These are phyloP conservation scores for Antheraea mylitta DNA, from an alignment of 1,140 invertebrate species.

Conservation along the genomic window DNA sequence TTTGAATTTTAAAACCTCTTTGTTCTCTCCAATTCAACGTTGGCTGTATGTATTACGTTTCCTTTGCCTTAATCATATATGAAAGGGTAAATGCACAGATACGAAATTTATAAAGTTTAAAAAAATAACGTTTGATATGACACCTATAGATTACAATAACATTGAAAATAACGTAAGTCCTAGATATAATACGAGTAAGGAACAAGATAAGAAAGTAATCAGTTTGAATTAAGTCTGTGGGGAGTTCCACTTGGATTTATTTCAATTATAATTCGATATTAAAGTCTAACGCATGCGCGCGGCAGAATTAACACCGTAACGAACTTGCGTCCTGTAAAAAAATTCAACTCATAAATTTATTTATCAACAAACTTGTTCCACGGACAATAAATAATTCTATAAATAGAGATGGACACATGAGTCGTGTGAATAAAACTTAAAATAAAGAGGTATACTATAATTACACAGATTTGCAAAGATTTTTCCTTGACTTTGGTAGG, in stretches of 20 bases:
- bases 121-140: neutral
- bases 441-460: too few relatives aligned
- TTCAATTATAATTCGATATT: slow-evolving; percentile 71
- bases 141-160: neutral
- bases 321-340: neutral
- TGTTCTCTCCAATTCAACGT: neutral
- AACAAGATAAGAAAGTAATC: slow-evolving; percentile 44
- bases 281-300: slow-evolving; percentile 52
- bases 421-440: neutral
- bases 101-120: neutral
- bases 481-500: too few relatives aligned
- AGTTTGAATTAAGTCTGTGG: slow-evolving; percentile 42
- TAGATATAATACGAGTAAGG: slow-evolving; percentile 1
- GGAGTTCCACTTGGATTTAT: slow-evolving; percentile 64
- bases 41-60: neutral
- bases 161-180: neutral
- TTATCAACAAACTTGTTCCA: neutral
- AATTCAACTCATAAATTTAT: neutral
- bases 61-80: neutral
- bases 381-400: neutral
- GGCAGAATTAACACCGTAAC: slow-evolving; percentile 49
- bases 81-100: neutral
- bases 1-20: slow-evolving; percentile 15
- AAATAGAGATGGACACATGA: neutral
- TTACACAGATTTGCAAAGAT: too few relatives aligned